Evolutionary conservation across 2,888 invertebrate species (phyloP), one percentile per base, ranked within the genome.

Genomic region (Serripes groenlandicus): DNA sequence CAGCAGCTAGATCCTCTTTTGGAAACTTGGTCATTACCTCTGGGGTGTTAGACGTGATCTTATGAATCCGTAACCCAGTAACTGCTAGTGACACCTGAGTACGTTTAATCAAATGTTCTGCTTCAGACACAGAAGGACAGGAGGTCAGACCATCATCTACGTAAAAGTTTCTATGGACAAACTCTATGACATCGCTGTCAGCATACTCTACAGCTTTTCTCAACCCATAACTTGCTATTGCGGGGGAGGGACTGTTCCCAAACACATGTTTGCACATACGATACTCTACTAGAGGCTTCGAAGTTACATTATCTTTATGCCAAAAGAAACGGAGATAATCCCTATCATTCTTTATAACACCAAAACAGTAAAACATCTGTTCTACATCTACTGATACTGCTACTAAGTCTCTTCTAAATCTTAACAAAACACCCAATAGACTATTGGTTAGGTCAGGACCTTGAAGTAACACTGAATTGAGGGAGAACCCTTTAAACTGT

Each of bases 131-230:
- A 18, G 80, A 68, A 11, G 77, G 54, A 28, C 49, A 23, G 21
- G 87, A 86, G 5, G 62, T 54, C 1, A 89, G 77, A 1, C 79
- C 87, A 71, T 87, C 86, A 35, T 89, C 89, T 18, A 89, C 84
- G 72, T 89, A 89, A 70, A 89, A 87, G 34, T 85, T 68, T 9
- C 72, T 32, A 0, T 56, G 18, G 7, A 89, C 75, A 69, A 77
- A 76, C 0, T 81, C 23, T n/a, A 26, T 23, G 9, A 85, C 79
- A 58, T 75, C 76, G 15, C 3, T 28, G 3, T 64, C 75, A 60
- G 26, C 68, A 37, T 80, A 42, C 54, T 77, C 58, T 9, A 69
- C 81, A 11, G 76, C 9, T 28, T 68, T 72, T 30, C 62, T 18
- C 3, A 81, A 49, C 30, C 81, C 73, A 72, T 71, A 75, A 5